These are phyloP conservation scores for Clarias macrocephalus DNA, from an alignment of 2,113 vertebrate genomes.

Conservation along the genomic window DNA sequence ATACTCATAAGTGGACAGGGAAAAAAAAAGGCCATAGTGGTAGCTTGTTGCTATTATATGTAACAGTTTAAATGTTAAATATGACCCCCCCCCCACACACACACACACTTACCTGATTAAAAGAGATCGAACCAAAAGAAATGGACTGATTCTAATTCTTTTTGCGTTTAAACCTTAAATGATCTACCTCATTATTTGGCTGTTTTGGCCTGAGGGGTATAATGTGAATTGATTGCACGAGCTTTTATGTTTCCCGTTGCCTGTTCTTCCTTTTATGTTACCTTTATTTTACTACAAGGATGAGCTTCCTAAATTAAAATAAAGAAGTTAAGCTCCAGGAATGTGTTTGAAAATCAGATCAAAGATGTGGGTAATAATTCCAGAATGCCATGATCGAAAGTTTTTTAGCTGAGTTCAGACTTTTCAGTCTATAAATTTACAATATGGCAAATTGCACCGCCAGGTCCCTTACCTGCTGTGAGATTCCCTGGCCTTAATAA, in stretches of 20 bases:
- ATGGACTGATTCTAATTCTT: neutral
- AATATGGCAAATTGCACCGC: neutral
- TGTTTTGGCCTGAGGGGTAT: conserved; percentile 8
- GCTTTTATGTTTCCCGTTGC: neutral
- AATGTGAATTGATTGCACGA: neutral
- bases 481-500: neutral
- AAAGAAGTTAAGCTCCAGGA: neutral
- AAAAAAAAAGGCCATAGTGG: neutral
- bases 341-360: conserved; percentile 16
- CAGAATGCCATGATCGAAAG: neutral
- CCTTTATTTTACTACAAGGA: neutral
- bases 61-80: neutral
- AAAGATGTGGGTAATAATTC: neutral
- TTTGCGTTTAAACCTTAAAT: conserved; percentile 14
- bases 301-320: neutral
- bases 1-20: neutral
- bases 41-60: neutral
- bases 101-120: neutral
- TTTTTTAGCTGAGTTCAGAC: conserved; percentile 17
- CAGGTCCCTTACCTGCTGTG: neutral
- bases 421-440: conserved; percentile 5
- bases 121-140: neutral
- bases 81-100: neutral
- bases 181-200: neutral
- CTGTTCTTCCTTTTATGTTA: conserved; percentile 1